These are phyloP conservation scores for Drosophila tropicalis DNA, from an alignment of 1,140 invertebrate species.

Conservation along the genomic window DNA sequence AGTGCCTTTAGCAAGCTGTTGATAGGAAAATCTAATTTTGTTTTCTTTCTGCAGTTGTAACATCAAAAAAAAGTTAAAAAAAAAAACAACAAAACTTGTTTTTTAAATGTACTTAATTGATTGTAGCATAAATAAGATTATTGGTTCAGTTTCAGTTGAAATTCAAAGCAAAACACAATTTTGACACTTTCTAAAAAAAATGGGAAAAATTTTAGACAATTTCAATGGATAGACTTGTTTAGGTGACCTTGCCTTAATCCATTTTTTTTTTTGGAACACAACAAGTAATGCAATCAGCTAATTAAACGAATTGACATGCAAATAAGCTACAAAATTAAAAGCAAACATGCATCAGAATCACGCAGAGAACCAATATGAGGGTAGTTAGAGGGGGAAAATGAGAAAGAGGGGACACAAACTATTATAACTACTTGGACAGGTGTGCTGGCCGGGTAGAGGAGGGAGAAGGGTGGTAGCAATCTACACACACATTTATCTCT, in stretches of 20 bases:
- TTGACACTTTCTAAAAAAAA: background rate
- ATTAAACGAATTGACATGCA: constrained; percentile 66
- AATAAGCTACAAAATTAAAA: constrained; percentile 43
- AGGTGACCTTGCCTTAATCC: background rate
- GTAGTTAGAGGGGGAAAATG: background rate
- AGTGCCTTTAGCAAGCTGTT: background rate
- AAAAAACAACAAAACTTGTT: too few species aligned
- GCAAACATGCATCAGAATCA: constrained; percentile 44
- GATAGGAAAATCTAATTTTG: background rate
- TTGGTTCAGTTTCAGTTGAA: background rate
- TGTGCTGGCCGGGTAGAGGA: background rate
- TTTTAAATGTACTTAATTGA: too few species aligned
- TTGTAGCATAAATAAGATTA: too few species aligned
- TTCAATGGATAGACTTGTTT: background rate
- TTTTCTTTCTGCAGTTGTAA: background rate
- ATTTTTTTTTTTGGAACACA: constrained; percentile 29
- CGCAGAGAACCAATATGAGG: constrained; percentile 30
- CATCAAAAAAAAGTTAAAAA: too few species aligned
- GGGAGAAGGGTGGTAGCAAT: constrained; percentile 13
- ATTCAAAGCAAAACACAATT: background rate
- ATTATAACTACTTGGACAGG: constrained; percentile 8
- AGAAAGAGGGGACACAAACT: background rate
- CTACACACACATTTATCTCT: constrained; percentile 31
- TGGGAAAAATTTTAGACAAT: background rate
- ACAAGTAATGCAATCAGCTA: constrained; percentile 70